A percentile compares a stretch with the other conserved stretches of the same genome.
Conservation (phyloP, 2,113 vertebrate genomes). For the Sinocyclocheilus anophthalmus region DNA sequence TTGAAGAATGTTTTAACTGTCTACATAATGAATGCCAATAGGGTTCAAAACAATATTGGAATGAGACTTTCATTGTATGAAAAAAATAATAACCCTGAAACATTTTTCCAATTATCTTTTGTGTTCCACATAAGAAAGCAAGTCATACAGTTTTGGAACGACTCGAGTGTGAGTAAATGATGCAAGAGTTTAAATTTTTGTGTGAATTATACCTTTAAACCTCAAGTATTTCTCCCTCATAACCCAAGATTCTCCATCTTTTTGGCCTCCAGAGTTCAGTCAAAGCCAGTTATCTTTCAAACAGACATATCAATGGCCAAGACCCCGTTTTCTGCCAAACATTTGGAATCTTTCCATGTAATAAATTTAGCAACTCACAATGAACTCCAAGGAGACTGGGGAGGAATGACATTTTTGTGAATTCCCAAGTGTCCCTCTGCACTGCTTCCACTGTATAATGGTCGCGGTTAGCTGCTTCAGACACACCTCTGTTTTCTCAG, state of each 20-base stretch:
- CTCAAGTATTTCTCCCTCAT: slow-evolving; percentile 34
- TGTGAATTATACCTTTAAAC: neutral
- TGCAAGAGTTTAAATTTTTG: neutral
- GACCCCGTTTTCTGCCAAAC: slow-evolving; percentile 33
- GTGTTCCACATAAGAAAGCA: neutral
- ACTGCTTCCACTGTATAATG: slow-evolving; percentile 9
- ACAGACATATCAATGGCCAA: slow-evolving; percentile 57
- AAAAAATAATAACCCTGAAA: neutral
- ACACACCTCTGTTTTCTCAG: slow-evolving; percentile 31
- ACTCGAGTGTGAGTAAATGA: neutral
- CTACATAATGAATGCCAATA: neutral
- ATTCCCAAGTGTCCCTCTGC: slow-evolving; percentile 8
- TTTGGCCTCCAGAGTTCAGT: slow-evolving; percentile 32
- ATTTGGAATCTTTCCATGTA: slow-evolving; percentile 46
- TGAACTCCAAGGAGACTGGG: slow-evolving; percentile 64
- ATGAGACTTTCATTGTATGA: neutral
- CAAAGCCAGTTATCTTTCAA: slow-evolving; percentile 40
- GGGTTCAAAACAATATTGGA: neutral
- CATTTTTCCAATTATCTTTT: neutral
- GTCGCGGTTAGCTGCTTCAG: neutral
- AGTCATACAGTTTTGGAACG: neutral
- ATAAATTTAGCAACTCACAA: slow-evolving; percentile 70
- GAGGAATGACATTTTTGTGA: slow-evolving; percentile 59
- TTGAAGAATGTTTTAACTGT: too few relatives aligned
- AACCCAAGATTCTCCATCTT: slow-evolving; percentile 15